Base-by-base conservation (phyloP, 2,888 invertebrate genomes). In the Panorpa germanica region DNA sequence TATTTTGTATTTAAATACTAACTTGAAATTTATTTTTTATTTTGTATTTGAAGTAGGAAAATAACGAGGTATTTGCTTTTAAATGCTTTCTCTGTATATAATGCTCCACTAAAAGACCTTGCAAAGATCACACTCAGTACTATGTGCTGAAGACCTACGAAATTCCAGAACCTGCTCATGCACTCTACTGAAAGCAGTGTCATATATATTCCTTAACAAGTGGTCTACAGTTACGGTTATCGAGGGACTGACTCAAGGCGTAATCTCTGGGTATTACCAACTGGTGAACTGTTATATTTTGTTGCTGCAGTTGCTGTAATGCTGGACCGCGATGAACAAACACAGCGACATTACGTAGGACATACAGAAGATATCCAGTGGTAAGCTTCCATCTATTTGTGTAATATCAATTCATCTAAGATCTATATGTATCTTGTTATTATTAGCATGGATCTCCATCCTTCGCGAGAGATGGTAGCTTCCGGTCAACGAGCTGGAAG, bases 351-450 rank as follows among this genome's bases (percentile, higher is more conserved):
- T 50, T 91, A 91, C 45, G 71, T 65, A 8, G 88, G 85, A 5
- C 91, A 91, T 47, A 90, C 83, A 0, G 88, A 90, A 51, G 90
- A 91, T 43, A 85, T 91, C 41, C 82, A 85, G 53, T 86, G 83
- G 88, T 88, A 50, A 52, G 47, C 39, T 17, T 16, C 8, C 16
- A 18, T 24, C 26, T 25, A 9, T 11, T n/a, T 14, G 5, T 23
- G 12, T 28, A 11, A 16, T 33, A 18, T 9, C 11, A 33, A 7
- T 19, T 16, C 5, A 12, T 11, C 8, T 15, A 3, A 27, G n/a
- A 24, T 12, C 24, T 18, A 21, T 12, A 28, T n/a, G 25, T 28
- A 28, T 16, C 18, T 14, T 24, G 24, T 18, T 23, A 10, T 10
- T 33, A 35, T 11, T 43, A 85, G 85, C 45, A 77, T 85, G 76